Base-by-base conservation (phyloP, 2,888 invertebrate species). In the Catocala fraxini region DNA sequence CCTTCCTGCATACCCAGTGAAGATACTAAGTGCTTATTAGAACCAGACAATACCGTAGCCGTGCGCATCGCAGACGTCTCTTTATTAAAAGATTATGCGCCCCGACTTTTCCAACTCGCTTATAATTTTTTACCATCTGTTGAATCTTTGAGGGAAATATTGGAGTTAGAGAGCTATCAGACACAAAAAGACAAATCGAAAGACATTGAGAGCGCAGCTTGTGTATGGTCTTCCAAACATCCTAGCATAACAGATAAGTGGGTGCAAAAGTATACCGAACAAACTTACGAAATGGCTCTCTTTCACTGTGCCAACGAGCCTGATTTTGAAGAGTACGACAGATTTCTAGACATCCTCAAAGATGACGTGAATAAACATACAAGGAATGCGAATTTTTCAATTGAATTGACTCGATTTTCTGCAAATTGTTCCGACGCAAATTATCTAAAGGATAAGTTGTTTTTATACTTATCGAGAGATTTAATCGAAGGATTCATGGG, bases 251-350 rank as follows among this genome's bases (percentile, higher is more conserved):
- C 1, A 51, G 53, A 4, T 15, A 46, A 0, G 15, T 58, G 6
- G 46, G 25, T 57, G 10, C 2, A 70, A 5, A 42, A 69, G 4
- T 51, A 39, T 3, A 39, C 60, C 10, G 11, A 62, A 5, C 48
- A 35, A 35, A 25, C 9, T 9, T 57, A 59, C 49, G 33, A 49
- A 6, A 48, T 53, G 0, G 7, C 6, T 12, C 46, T 71, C 12
- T 66, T 64, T 41, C 5, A 74, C 4, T 86, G 81, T 62, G 1
- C n/a, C 1, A 59, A 64, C 5, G 79, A 79, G 12, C 59, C 62
- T 0, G 57, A 68, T 49, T 5, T 0, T 10, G 0, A 1, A 7
- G 47, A 47, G 12, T 47, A 47, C 10, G 47, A 47, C 10, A 47
- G 15, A 25, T 7, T 47, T 25, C 0, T 47, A 25, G 12, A 15